Percentiles rank a stretch among this genome's conserved stretches.
Conservation (phyloP, 2,113 vertebrate species). For the Uropsilus gracilis region DNA sequence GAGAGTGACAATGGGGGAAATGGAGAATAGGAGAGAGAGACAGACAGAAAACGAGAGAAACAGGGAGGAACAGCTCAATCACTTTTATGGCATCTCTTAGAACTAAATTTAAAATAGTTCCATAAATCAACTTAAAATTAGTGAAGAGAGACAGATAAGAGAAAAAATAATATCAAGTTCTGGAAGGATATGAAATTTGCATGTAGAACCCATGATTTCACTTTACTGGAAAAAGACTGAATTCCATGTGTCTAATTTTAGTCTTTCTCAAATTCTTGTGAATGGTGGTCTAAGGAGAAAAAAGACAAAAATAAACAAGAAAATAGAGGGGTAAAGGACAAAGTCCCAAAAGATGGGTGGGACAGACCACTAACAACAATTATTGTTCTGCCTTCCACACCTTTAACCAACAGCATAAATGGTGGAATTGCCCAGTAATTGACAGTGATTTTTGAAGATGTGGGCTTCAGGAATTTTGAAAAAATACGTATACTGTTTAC, state of each 20-base stretch:
- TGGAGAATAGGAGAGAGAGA: neutral
- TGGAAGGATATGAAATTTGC: neutral
- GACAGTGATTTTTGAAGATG: neutral
- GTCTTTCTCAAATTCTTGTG: neutral
- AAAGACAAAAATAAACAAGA: neutral
- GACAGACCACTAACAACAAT: neutral
- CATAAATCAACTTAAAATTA: neutral
- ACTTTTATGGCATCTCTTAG: neutral
- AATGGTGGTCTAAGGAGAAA: neutral
- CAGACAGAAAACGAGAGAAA: neutral
- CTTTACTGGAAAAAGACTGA: neutral
- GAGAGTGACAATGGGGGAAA: neutral
- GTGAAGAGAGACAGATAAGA: neutral
- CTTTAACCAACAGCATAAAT: neutral
- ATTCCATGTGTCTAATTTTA: neutral
- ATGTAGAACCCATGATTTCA: neutral
- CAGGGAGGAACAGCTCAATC: fast-evolving
- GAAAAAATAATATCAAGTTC: neutral
- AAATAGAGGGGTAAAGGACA: neutral
- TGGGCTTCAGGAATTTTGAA: neutral
- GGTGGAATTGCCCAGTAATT: neutral
- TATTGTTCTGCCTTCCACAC: neutral
- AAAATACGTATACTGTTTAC: neutral
- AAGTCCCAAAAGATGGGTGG: neutral
- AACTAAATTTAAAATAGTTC: neutral